Base-by-base conservation (phyloP, 2,797 vertebrate genomes). In the Falco rusticolus region DNA sequence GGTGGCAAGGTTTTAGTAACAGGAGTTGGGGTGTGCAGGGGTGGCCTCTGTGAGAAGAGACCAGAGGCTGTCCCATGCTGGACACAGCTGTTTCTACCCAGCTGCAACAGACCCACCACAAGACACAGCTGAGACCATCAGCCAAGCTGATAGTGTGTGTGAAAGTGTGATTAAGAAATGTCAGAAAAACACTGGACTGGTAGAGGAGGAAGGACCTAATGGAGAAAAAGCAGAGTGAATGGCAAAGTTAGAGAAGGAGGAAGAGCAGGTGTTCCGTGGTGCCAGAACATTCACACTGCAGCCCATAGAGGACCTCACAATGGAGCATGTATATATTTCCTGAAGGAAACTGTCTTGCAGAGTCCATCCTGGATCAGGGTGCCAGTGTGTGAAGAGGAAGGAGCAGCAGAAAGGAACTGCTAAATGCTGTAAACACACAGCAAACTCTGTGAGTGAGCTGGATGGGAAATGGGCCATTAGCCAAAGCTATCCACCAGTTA, bases 1-100 rank as follows among this genome's bases (percentile, higher is more conserved):
- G 10, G 12, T 72, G n/a, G 31, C 17, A 74, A 54, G 9, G 13
- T 54, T 48, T 54, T 74, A 21, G 31, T 48, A 72, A 12, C 0
- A 2, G 33, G 37, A 78, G 3, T 29, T 4, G 2, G 2, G 9
- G 14, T 4, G 7, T 29, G 16, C 33, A 59, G 16, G 43, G 43
- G 16, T 45, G 43, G 43, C 43, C 43, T 45, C 43, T 18, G 16
- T 45, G 43, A 45, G 43, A 45, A 45, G 43, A 45, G 17, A 16
- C 43, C 43, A 45, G 43, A 16, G 16, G 43, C 43, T 45, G 43
- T 17, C 43, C 43, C 43, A 45, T 45, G 43, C 43, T 45, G 43
- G 43, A 45, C 43, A 45, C 43, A 45, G 43, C 16, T 45, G 43
- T 18, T 45, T 17, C 43, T 45, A 45, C 16, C 43, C 43, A 45